phyloP scores from a whole-genome alignment of 2,888 invertebrate species.

The Molorchus minor region DNA sequence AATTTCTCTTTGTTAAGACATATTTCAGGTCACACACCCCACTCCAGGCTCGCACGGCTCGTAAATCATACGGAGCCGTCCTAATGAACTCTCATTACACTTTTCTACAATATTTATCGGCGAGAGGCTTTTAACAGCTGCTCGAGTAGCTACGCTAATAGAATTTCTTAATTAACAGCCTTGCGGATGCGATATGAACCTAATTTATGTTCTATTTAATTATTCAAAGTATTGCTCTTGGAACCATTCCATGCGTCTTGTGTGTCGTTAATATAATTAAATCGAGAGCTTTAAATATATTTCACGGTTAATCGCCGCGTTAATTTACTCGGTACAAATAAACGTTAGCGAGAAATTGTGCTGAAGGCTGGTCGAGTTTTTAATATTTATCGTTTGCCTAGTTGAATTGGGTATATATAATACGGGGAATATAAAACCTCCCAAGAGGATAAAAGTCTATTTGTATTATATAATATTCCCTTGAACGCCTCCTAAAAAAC shows the following conservation, averaged over 20 bases:
- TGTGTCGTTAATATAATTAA: constrained; percentile 16
- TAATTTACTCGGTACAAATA: constrained; percentile 12
- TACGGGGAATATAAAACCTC: too few relatives aligned
- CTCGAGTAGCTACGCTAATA: constrained; percentile 6
- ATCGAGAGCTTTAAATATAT: constrained; percentile 9
- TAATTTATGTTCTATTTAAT: constrained; percentile 15
- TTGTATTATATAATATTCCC: too few relatives aligned
- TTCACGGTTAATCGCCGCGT: constrained; percentile 18
- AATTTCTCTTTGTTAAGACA: too few relatives aligned
- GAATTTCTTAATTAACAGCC: constrained; percentile 20
- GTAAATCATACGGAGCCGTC: background rate
- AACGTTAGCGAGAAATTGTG: too few relatives aligned
- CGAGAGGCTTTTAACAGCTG: constrained; percentile 6
- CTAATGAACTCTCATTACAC: constrained; percentile 1
- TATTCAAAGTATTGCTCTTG: constrained; percentile 21
- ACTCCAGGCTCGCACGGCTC: background rate
- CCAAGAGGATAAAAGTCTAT: too few relatives aligned
- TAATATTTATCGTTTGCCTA: too few relatives aligned
- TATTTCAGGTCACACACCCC: background rate
- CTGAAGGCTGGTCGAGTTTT: too few relatives aligned
- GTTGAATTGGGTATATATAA: too few relatives aligned
- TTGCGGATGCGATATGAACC: background rate
- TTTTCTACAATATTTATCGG: constrained; percentile 6
- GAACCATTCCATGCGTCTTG: constrained; percentile 7
- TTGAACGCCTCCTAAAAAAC: too few relatives aligned